phyloP scores from a whole-genome alignment of 1,140 invertebrate genomes.

The Aphelenchoides fujianensis region DNA sequence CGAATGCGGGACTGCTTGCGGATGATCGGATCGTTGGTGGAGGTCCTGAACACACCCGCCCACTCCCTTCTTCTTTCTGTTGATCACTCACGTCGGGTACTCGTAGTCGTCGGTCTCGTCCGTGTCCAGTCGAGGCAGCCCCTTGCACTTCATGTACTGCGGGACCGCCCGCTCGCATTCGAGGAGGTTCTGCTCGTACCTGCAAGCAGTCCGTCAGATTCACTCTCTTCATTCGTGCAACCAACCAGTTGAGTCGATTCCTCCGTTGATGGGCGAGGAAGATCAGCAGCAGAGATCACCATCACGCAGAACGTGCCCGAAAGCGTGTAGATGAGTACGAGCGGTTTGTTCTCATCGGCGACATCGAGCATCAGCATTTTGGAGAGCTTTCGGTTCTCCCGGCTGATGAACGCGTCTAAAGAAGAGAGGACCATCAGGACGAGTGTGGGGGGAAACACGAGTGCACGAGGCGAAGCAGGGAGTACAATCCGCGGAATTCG shows the following conservation, averaged over 20 bases:
- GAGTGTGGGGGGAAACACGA: not conserved
- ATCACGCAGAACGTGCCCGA: constrained; percentile 31
- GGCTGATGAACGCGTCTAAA: not conserved
- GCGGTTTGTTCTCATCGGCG: constrained; percentile 24
- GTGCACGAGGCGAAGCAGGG: not conserved
- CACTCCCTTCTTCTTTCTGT: constrained; percentile 12
- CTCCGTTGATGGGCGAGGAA: constrained; percentile 36
- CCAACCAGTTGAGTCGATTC: constrained; percentile 46
- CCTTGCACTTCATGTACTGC: constrained; percentile 54
- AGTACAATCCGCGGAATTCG: too few relatives aligned
- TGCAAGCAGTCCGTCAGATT: too few relatives aligned
- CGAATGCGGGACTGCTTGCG: constrained; percentile 50
- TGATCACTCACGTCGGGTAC: constrained; percentile 11
- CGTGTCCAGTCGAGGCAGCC: constrained; percentile 52
- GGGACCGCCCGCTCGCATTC: constrained; percentile 41
- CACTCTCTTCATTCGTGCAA: constrained; percentile 26
- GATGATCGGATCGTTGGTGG: constrained; percentile 6
- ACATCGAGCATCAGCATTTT: constrained; percentile 26
- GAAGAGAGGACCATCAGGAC: not conserved
- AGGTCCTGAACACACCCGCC: not conserved
- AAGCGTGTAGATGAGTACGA: constrained; percentile 30
- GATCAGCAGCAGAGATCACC: constrained; percentile 22
- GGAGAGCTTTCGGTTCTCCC: not conserved
- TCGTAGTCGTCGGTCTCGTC: constrained; percentile 45
- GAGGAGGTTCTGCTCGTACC: constrained; percentile 57